Evolutionary conservation across 2,797 vertebrate species (phyloP).

Genomic region (Crenuchus spilurus): DNA sequence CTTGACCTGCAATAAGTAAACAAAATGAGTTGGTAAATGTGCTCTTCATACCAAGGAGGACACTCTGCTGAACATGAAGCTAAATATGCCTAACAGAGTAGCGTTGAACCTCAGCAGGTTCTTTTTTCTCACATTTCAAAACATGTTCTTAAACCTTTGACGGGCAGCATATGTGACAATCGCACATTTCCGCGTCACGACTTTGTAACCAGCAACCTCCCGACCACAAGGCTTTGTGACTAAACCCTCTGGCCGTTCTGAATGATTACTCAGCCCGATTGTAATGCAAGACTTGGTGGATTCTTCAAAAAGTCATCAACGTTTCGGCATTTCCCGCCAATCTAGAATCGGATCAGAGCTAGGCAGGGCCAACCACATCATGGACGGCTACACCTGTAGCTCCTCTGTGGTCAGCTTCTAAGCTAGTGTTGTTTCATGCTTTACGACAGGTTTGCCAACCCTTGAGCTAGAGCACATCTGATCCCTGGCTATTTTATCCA

Average conservation of each 20-base stretch:
- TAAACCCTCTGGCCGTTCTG: background rate
- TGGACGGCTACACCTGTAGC: conserved; percentile 14
- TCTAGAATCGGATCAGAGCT: background rate
- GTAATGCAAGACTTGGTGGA: conserved; percentile 22
- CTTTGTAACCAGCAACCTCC: conserved; percentile 1
- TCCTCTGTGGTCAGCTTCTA: conserved; percentile 29
- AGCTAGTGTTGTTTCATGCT: conserved; percentile 13
- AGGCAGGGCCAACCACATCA: background rate
- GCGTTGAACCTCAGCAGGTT: background rate
- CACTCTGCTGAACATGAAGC: background rate
- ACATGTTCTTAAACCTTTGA: background rate
- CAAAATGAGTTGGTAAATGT: too few relatives aligned
- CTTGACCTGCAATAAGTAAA: too few relatives aligned
- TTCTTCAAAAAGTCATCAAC: conserved; percentile 1
- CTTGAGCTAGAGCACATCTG: conserved; percentile 17
- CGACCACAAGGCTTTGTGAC: background rate
- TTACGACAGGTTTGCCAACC: conserved; percentile 23
- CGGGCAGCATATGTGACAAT: background rate
- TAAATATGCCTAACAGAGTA: background rate
- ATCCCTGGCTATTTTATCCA: background rate
- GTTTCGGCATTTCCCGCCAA: background rate
- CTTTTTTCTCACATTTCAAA: background rate
- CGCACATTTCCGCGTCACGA: background rate
- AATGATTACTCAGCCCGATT: conserved; percentile 15
- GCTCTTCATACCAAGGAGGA: background rate